Evolutionary conservation across 2,797 vertebrate species (phyloP), one percentile per base, ranked within the genome.

Genomic region (Sebastes taczanowskii): DNA sequence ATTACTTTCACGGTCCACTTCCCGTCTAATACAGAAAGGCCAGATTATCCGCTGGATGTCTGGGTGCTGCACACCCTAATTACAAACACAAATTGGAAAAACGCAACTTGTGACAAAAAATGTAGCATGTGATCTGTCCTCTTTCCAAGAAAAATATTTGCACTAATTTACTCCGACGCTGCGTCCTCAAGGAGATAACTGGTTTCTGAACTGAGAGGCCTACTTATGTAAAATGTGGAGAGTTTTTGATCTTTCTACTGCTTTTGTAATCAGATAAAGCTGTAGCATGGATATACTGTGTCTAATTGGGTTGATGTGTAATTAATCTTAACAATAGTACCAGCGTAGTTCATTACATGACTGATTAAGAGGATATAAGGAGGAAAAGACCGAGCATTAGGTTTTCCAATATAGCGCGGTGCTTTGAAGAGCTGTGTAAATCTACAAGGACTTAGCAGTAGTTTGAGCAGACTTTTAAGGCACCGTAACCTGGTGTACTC

Each of bases 1-100:
- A 94, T 95, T 96, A 95, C 96, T 96, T 95, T 95, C 95, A 96
- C 86, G 95, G 94, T 95, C 91, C 86, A 91, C 94, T 94, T 94
- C 92, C 88, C 70, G 55, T 91, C 94, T 95, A 92, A 94, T 93
- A 93, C 93, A 91, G 92, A 95, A 92, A 94, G 92, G 93, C 91
- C 93, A 95, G 95, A 95, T 95, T 94, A 95, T 95, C 93, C 70
- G 74, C 85, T 93, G 89, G 86, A 93, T 90, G 89, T 94, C 93
- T 94, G 91, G 88, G 80, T 90, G 81, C 88, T 89, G 86, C 94
- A 89, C 90, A 88, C 81, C 84, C 93, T 94, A 95, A 95, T 95
- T 95, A 95, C 85, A 91, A 92, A 91, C 86, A 90, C 91, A 94
- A 93, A 95, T 94, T 93, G 91, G 91, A 94, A 95, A 94, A 95